Evolutionary conservation across 2,888 invertebrate species (phyloP).

Genomic region (Drosophila mayaguana): DNA sequence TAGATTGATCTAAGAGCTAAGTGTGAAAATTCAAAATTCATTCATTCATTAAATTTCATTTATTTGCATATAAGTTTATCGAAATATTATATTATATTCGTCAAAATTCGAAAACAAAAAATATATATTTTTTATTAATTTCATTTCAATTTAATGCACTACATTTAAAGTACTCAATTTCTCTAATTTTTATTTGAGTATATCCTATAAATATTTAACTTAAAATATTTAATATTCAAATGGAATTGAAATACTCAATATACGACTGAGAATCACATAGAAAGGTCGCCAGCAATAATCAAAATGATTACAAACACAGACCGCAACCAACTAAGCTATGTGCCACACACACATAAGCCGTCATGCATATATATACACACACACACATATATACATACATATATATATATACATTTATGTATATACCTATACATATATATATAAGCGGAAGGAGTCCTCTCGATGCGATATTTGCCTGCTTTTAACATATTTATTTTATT

Average conservation of each 20-base stretch:
- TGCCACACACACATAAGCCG: background rate
- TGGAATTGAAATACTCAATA: too few relatives aligned
- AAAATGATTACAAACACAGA: background rate
- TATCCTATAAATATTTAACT: background rate
- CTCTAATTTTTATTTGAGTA: background rate
- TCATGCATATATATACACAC: background rate
- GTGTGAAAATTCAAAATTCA: too few relatives aligned
- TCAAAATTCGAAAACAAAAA: too few relatives aligned
- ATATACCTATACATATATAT: too few relatives aligned
- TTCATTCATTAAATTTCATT: too few relatives aligned
- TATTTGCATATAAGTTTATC: too few relatives aligned
- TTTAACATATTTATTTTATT: constrained; percentile 36
- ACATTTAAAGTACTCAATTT: too few relatives aligned
- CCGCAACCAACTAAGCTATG: constrained; percentile 5
- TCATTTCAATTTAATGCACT: too few relatives aligned
- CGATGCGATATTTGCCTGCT: constrained; percentile 25
- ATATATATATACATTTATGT: background rate
- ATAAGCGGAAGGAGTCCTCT: constrained; percentile 11
- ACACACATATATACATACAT: background rate
- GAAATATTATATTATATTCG: too few relatives aligned
- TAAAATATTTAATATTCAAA: background rate
- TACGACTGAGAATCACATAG: background rate
- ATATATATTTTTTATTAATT: too few relatives aligned
- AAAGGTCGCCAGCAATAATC: background rate
- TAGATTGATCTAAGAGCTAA: too few relatives aligned